Evolutionary conservation across 2,113 vertebrate genomes (phyloP), one percentile per base, ranked within the genome.

Genomic region (Oreochromis tanganicae): DNA sequence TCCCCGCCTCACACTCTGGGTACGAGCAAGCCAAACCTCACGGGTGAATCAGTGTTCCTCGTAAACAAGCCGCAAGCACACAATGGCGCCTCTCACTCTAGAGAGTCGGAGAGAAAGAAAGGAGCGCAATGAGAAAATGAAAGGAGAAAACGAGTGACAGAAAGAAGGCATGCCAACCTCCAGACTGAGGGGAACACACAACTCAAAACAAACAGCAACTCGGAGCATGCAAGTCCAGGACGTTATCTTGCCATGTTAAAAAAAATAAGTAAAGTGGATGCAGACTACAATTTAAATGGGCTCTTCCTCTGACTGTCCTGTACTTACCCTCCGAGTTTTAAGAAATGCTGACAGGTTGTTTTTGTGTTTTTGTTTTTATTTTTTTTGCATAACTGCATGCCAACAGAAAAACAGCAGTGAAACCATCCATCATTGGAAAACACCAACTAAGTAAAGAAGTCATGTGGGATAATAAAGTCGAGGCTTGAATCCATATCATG

Each of bases 11-110:
- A 61, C 57, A 63, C 59, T 63, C 5, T 59, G 29, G 34, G 48
- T 68, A 52, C 19, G 1, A 85, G 57, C 75, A 63, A 93, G 94
- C 94, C 94, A 95, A 95, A 95, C 94, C 95, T 94, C 92, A 93
- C 83, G 92, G 90, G 91, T 91, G 93, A 95, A 95, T 95, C 95
- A 94, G 88, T 85, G 92, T 92, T 95, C 92, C 94, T 94, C 90
- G 86, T 95, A 95, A 96, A 96, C 95, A 94, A 93, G 90, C 92
- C 90, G 54, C 93, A 95, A 95, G 91, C 86, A 95, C 95, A 94
- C 92, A 95, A 95, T 94, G 95, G 95, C 94, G 94, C 94, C 94
- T 93, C 73, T 83, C 63, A 93, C 89, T 91, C 91, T 85, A 85
- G 83, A 84, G 56, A 87, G 73, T 84, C 61, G 41, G 84, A 85